phyloP scores from a whole-genome alignment of 2,113 vertebrate species.

The Apteryx mantelli region DNA sequence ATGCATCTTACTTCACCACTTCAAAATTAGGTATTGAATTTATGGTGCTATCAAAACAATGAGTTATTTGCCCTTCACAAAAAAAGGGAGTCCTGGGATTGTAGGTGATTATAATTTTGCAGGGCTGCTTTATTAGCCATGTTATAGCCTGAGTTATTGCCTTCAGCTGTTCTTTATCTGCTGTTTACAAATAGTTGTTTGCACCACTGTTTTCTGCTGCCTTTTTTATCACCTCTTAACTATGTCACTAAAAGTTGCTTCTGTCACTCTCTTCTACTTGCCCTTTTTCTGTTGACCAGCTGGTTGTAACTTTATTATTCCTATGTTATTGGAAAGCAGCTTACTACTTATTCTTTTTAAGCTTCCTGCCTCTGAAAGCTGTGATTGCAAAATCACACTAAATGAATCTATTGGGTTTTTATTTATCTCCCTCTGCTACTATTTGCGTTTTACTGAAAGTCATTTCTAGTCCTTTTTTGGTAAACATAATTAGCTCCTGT shows the following conservation, averaged over 20 bases:
- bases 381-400: neutral
- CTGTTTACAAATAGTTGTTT: slow-evolving; percentile 27
- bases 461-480: neutral
- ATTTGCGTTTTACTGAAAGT: slow-evolving; percentile 26
- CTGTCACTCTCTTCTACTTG: neutral
- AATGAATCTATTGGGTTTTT: neutral
- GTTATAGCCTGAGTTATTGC: slow-evolving; percentile 25
- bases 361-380: neutral
- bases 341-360: neutral
- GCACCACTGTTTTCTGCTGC: neutral
- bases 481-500: slow-evolving; percentile 1
- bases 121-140: slow-evolving; percentile 26
- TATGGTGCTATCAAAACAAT: slow-evolving; percentile 14
- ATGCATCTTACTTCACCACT: neutral
- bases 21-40: slow-evolving; percentile 33
- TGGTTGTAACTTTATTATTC: neutral
- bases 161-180: slow-evolving; percentile 31
- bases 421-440: slow-evolving; percentile 2
- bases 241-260: neutral
- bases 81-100: neutral
- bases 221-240: slow-evolving; percentile 1
- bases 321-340: slow-evolving; percentile 12
- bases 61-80: neutral
- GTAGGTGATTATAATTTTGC: neutral
- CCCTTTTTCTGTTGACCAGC: slow-evolving; percentile 6